Evolutionary conservation across 2,797 vertebrate genomes (phyloP), one percentile per base, ranked within the genome.

Genomic region (Arremon brunneinucha): DNA sequence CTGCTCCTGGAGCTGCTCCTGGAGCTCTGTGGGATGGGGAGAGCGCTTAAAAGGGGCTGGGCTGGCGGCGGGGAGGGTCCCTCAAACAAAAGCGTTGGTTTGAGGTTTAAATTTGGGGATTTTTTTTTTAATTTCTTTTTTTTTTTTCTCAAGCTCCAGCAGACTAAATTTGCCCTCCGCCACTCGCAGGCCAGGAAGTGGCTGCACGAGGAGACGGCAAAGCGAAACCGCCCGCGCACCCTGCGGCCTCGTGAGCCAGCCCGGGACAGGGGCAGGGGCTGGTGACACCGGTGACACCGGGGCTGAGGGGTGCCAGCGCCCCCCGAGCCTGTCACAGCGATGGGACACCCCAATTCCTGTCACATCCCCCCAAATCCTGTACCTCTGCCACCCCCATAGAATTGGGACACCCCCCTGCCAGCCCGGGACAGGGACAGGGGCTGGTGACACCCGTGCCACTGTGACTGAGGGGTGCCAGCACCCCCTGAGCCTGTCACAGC

Each of bases 201-300:
- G 95, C 94, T 93, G 90, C 9, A 81, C 0, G 90, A 85, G 91
- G 92, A 94, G 95, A 79, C 81, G 9, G 94, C 93, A 80, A 85
- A 96, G 86, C 11, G 93, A 86, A 96, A 95, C 94, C 96, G 57
- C 82, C 92, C 94, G 83, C 96, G 80, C 96, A 68, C 72, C 35
- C 32, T 3, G 0, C 4, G 44, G 70, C 83, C 74, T 26, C 39
- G 64, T 64, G 74, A 81, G 44, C 16, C 14, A 0, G 41, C 0
- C 3, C 6, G 11, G 69, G 67, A 59, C 55, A 11, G n/a, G 14
- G 32, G 15, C 53, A 23, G n/a, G 53, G 3, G 3, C 2, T 8
- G 5, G 41, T 9, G 14, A 18, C 62, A 14, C 47, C 46, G 1
- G 34, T 8, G 43, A 49, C 80, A 39, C 57, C 49, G 53, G 8